Conservation (phyloP, 2,113 vertebrate species). For the Vulpes lagopus region DNA sequence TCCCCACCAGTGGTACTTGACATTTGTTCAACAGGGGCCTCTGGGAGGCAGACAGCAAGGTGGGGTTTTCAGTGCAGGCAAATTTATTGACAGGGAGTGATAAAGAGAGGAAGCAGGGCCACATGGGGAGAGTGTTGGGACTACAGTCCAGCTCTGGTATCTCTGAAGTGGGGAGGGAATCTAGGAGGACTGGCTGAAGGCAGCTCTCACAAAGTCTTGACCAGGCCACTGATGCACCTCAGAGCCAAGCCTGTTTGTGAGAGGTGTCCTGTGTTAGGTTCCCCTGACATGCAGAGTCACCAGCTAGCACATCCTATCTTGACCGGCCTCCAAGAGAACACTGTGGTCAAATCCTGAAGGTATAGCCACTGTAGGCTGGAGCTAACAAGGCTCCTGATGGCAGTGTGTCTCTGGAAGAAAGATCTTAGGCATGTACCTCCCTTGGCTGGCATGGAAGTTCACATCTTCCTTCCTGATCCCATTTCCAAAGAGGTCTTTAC, state of each 20-base stretch:
- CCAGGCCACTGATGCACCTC: neutral
- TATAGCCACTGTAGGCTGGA: accelerated
- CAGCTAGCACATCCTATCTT: no score
- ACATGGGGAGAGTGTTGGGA: accelerated
- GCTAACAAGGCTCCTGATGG: accelerated
- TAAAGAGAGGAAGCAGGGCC: neutral
- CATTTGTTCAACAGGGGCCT: neutral
- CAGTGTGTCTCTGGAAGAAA: neutral
- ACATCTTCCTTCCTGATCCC: neutral
- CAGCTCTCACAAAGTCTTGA: neutral
- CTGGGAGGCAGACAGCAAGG: neutral
- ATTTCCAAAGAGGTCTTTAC: neutral
- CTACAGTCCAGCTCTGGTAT: neutral
- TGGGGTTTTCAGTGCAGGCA: neutral
- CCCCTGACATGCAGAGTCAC: accelerated
- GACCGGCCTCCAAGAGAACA: no score
- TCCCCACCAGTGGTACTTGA: neutral
- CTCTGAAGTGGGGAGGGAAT: neutral
- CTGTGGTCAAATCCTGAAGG: accelerated
- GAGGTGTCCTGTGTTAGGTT: accelerated
- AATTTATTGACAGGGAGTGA: neutral
- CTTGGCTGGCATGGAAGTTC: neutral
- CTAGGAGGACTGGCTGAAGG: neutral
- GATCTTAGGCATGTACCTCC: neutral
- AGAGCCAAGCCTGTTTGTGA: accelerated